Percentiles rank a stretch among this genome's conserved stretches.
Evolutionary conservation across 1,140 invertebrate genomes (phyloP).

Genomic region (Drosophila truncata): DNA sequence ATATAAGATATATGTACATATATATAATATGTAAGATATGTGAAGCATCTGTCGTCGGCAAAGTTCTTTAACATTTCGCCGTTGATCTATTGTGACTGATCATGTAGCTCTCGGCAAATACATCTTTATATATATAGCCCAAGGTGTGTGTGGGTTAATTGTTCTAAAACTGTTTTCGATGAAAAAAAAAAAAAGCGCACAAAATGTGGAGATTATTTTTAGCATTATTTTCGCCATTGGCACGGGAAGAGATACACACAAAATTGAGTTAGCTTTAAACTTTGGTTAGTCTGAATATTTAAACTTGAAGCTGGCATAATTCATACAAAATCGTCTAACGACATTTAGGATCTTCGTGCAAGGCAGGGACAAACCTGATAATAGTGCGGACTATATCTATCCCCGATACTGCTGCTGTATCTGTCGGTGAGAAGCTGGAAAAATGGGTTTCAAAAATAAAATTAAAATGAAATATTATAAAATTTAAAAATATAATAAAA

Average conservation of each 20-base stretch:
- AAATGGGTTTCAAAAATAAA: conserved; percentile 15
- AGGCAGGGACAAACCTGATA: conserved; percentile 75
- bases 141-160: conserved; percentile 56
- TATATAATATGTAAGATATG: conserved; percentile 1
- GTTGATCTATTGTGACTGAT: conserved; percentile 74
- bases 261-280: conserved; percentile 12
- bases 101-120: conserved; percentile 16
- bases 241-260: neutral
- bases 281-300: conserved; percentile 15
- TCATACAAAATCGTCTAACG: neutral
- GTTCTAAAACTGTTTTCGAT: conserved; percentile 33
- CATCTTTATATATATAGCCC: conserved; percentile 20
- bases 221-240: conserved; percentile 27
- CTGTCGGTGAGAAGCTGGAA: conserved; percentile 78
- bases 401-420: conserved; percentile 80
- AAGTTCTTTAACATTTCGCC: conserved; percentile 69
- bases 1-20: conserved; percentile 13
- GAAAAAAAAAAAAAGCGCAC: conserved; percentile 39
- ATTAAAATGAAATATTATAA: neutral
- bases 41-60: conserved; percentile 31
- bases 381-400: conserved; percentile 82
- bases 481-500: neutral
- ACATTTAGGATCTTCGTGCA: conserved; percentile 9
- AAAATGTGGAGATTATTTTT: conserved; percentile 39
- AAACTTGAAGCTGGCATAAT: neutral